phyloP scores from a whole-genome alignment of 1,140 invertebrate species.

The Zaprionus africanus region DNA sequence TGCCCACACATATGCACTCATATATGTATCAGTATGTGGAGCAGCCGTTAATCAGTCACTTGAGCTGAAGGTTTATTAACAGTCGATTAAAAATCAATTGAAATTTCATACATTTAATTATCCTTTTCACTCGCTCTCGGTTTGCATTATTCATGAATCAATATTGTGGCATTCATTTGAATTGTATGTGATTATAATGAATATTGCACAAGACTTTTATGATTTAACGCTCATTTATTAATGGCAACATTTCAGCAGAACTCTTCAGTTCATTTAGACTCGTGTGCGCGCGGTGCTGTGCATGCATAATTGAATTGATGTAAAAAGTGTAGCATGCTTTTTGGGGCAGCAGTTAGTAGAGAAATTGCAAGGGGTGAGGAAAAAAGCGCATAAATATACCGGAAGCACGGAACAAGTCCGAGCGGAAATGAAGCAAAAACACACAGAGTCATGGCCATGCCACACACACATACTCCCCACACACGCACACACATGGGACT shows the following conservation, averaged over 20 bases:
- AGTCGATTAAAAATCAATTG: slow-evolving; percentile 74
- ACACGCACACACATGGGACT: slow-evolving; percentile 3
- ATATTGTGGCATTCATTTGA: slow-evolving; percentile 47
- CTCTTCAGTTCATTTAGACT: slow-evolving; percentile 25
- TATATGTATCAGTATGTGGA: not conserved
- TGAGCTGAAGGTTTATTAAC: slow-evolving; percentile 41
- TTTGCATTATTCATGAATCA: slow-evolving; percentile 55
- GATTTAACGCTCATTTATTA: slow-evolving; percentile 23
- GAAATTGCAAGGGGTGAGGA: slow-evolving; percentile 15
- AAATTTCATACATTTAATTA: slow-evolving; percentile 71
- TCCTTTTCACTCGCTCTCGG: slow-evolving; percentile 4
- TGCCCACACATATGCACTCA: not conserved
- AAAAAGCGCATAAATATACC: slow-evolving; percentile 66
- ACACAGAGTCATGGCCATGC: slow-evolving; percentile 1
- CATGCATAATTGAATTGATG: slow-evolving; percentile 64
- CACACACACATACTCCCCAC: slow-evolving; percentile 6
- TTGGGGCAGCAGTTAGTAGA: slow-evolving; percentile 1
- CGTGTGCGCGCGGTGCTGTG: not conserved
- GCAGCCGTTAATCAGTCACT: slow-evolving; percentile 42
- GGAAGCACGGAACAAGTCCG: slow-evolving; percentile 64
- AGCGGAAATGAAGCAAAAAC: slow-evolving; percentile 69
- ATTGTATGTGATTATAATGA: slow-evolving; percentile 55
- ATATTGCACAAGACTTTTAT: slow-evolving; percentile 50
- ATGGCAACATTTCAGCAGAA: slow-evolving; percentile 1
- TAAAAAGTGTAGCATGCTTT: slow-evolving; percentile 25